Conservation (phyloP, 1,140 invertebrate species). For the Ceratina australensis region DNA sequence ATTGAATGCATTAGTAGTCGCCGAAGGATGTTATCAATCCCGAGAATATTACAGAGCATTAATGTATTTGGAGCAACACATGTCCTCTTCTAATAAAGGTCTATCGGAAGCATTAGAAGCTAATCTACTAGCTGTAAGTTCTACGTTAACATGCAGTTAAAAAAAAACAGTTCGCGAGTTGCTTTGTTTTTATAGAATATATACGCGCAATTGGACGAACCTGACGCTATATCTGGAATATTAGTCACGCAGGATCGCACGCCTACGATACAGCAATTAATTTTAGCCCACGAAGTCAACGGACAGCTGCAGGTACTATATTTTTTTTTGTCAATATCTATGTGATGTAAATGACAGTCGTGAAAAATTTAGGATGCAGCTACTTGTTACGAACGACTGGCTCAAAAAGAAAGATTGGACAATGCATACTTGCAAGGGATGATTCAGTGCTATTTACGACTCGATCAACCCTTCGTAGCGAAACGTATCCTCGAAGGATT, state of each 20-base stretch:
- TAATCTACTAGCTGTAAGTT: conserved; percentile 71
- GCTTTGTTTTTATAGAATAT: conserved; percentile 83
- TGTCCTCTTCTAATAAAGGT: conserved; percentile 81
- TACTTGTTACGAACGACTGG: conserved; percentile 87
- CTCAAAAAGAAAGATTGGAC: conserved; percentile 80
- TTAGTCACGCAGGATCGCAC: conserved; percentile 83
- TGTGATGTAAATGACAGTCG: neutral
- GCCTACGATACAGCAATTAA: conserved; percentile 85
- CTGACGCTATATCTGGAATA: conserved; percentile 87
- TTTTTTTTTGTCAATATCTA: conserved; percentile 9
- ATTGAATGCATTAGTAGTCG: conserved; percentile 85
- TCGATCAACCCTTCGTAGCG: conserved; percentile 89
- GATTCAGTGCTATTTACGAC: conserved; percentile 87
- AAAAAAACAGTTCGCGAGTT: neutral
- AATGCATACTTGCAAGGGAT: conserved; percentile 83
- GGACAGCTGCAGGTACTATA: conserved; percentile 81
- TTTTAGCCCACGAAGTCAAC: conserved; percentile 86
- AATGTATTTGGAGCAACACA: conserved; percentile 87
- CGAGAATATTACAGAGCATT: conserved; percentile 87
- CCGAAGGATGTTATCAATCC: conserved; percentile 85
- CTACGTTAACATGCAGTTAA: neutral
- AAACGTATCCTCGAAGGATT: conserved; percentile 84
- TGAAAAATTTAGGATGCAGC: conserved; percentile 83
- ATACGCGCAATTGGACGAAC: conserved; percentile 87
- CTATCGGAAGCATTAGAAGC: conserved; percentile 82